Base-by-base conservation (phyloP, 2,113 vertebrate species). In the Tichodroma muraria region DNA sequence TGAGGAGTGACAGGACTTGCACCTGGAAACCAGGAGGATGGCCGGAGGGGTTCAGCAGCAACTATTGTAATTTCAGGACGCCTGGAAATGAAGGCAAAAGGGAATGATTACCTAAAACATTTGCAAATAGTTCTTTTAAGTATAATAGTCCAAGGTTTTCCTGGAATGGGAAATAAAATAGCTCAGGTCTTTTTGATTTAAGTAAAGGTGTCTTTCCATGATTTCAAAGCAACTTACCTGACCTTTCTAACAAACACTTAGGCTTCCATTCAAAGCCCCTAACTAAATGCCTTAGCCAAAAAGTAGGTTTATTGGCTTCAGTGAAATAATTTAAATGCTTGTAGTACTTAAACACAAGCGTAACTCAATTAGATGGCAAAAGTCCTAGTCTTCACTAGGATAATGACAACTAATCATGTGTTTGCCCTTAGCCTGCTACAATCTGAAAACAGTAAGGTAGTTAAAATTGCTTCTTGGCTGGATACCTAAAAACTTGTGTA, bases 51-150 rank as follows among this genome's bases (percentile, higher is more conserved):
- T 91, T 99, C 98, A 54, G 98, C 98, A 54, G 99, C 98, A 96
- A 99, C 97, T 66, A 99, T 98, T 69, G 98, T 99, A 97, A 99
- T 99, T 97, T 99, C 98, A 30, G 99, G 99, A 61, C 98, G 98
- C 88, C 99, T 99, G 33, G 20, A 89, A 75, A 84, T n/a, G 11
- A 80, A 93, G 59, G 22, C 40, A 80, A 72, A 63, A 13, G 13
- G 20, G 7, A 87, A 59, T 66, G 54, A 76, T 68, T 65, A 85
- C 37, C n/a, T 52, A 76, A 84, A 72, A 64, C 6, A 59, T 73
- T 72, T 85, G 1, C 20, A 87, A 93, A 73, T 40, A 57, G 7
- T n/a, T 68, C 4, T 52, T 89, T 63, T 78, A 83, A 54, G 25
- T 76, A 23, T 10, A 90, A 68, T 40, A 91, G 22, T 56, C 15